These are phyloP conservation scores for Pangasius sanitwongsei DNA, from an alignment of 2,797 vertebrate genomes.

Conservation along the genomic window DNA sequence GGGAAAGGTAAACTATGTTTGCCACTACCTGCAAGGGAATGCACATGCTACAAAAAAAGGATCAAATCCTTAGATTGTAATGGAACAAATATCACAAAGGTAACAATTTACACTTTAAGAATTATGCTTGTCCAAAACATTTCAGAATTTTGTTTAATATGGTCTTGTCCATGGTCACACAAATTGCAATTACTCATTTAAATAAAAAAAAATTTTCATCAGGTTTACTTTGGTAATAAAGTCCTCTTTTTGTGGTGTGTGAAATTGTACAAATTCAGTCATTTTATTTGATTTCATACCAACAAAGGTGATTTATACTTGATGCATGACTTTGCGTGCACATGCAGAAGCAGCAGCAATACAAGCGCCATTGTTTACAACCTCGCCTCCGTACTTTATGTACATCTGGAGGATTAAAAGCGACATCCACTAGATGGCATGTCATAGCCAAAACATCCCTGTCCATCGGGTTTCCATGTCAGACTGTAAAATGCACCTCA, in stretches of 20 bases:
- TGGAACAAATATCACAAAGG: neutral
- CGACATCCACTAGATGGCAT: neutral
- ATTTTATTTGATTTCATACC: neutral
- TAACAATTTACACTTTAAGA: neutral
- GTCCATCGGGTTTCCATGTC: neutral
- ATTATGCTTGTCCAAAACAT: neutral
- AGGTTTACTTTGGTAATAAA: neutral
- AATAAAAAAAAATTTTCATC: neutral
- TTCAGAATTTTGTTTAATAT: neutral
- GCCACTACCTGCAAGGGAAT: conserved; percentile 46
- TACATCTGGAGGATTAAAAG: neutral
- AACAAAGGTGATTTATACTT: neutral
- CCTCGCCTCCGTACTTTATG: neutral
- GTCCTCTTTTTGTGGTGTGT: neutral
- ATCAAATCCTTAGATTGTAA: conserved; percentile 13
- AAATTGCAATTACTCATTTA: neutral
- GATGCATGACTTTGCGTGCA: neutral
- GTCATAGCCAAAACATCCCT: neutral
- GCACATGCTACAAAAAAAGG: conserved; percentile 37
- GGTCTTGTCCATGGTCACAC: too few relatives aligned
- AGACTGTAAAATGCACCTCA: neutral
- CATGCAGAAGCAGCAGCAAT: conserved; percentile 5
- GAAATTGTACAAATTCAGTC: neutral
- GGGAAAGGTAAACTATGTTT: conserved; percentile 84
- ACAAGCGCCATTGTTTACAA: neutral